Evolutionary conservation across 1,140 invertebrate genomes (phyloP), one percentile per base, ranked within the genome.

Genomic region (Drosophila mauritiana): DNA sequence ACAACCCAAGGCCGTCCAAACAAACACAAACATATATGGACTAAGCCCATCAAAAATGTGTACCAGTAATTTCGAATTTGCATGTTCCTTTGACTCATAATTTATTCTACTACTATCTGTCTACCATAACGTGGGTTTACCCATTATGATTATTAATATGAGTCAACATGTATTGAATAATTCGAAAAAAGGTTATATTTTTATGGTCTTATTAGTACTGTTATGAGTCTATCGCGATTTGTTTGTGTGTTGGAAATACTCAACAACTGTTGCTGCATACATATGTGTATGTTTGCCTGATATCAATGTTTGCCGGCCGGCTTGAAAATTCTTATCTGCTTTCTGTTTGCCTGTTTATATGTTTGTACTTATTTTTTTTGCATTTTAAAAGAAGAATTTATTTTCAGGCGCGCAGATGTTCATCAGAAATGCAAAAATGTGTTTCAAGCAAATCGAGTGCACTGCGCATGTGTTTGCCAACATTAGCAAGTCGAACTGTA

Each of bases 241-340:
- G n/a, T 31, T 37, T 31, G 15, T 51, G 8, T 40, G 31, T 37
- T 17, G 37, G 46, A 10, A 68, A 20, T 59, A 31, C 20, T 34
- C 17, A 15, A 15, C 54, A 64, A 57, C 39, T 62, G 39, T 56
- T 52, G 46, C 34, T 43, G 2, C 25, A 25, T 25, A 27, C 25
- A 27, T 27, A 27, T 6, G 6, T 31, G 12, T 74, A 12, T 20
- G 22, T 40, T 53, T 62, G 27, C 11, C 37, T 37, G 73, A 75
- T 75, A 75, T 15, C 46, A 57, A 45, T 57, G 73, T 75, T 75
- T 75, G 73, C 70, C 73, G 73, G 59, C 73, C 73, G 73, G 70
- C 46, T 15, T 49, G 8, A 20, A 7, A 20, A 7, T 15, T 22
- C 10, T 37, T 69, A 69, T 68, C 49, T 39, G 42, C 40, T 69